phyloP scores from a whole-genome alignment of 2,888 invertebrate species.

The Oscheius onirici region DNA sequence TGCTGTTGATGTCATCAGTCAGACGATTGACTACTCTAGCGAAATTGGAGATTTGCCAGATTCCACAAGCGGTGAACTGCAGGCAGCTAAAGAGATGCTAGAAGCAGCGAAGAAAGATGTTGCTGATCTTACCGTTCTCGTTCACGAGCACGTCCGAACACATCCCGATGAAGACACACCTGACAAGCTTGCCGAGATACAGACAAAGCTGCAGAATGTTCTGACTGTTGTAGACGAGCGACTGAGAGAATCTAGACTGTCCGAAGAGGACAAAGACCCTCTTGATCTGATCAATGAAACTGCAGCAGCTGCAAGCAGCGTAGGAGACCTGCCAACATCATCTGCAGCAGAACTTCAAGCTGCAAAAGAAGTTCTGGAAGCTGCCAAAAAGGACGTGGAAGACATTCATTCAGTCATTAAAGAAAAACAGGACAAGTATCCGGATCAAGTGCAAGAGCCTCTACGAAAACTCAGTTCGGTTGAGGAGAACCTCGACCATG shows the following conservation, averaged over 20 bases:
- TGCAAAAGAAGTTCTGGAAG: conserved; percentile 7
- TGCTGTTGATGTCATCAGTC: conserved; percentile 35
- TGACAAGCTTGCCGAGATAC: conserved; percentile 34
- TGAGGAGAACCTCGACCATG: conserved; percentile 22
- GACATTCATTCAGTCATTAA: conserved; percentile 2
- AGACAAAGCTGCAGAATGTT: conserved; percentile 39
- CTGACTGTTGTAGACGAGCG: conserved; percentile 15
- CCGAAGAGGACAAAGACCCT: conserved; percentile 7
- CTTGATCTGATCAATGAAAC: conserved; percentile 24
- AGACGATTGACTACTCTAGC: conserved; percentile 37
- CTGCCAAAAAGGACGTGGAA: conserved; percentile 24
- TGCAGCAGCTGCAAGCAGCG: not conserved
- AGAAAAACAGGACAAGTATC: conserved; percentile 11
- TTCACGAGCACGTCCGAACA: conserved; percentile 30
- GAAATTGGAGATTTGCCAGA: not conserved
- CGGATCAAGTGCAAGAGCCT: conserved; percentile 5
- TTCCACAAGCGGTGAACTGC: not conserved
- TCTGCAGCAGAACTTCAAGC: conserved; percentile 23
- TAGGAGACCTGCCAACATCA: not conserved
- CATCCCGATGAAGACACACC: conserved; percentile 42
- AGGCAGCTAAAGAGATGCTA: conserved; percentile 18
- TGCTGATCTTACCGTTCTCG: conserved; percentile 12
- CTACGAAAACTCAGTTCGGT: conserved; percentile 23
- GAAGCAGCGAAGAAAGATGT: conserved; percentile 30
- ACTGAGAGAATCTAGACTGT: not conserved